These are phyloP conservation scores for human (Homo sapiens) DNA, from an alignment of 2,113 vertebrate species.

Conservation along the genomic window DNA sequence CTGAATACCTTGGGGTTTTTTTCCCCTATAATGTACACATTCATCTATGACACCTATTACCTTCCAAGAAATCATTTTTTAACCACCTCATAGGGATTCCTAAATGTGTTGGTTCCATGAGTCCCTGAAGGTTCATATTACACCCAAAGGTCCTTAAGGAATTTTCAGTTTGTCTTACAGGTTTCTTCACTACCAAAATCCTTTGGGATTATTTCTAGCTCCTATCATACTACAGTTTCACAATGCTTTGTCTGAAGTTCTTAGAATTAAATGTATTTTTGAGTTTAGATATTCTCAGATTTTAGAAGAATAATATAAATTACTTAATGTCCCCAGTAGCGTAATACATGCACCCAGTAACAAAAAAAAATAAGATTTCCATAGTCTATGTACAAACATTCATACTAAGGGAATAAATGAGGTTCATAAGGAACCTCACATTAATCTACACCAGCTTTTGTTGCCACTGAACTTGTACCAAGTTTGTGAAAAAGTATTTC, in stretches of 20 bases:
- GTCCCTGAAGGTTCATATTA: not conserved
- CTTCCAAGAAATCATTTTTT: constrained; percentile 33
- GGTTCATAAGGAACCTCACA: not conserved
- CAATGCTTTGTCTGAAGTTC: not conserved
- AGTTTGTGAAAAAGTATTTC: not conserved
- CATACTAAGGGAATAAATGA: not conserved
- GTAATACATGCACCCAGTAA: not conserved
- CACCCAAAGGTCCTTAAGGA: not conserved
- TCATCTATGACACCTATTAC: not conserved
- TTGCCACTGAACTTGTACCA: not conserved
- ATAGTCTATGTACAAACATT: not conserved
- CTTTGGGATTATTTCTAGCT: not conserved
- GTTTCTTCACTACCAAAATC: not conserved
- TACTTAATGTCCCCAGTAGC: not conserved
- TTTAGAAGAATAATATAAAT: constrained; percentile 36
- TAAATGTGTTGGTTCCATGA: not conserved
- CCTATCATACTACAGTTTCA: not conserved
- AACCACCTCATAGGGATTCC: constrained; percentile 1
- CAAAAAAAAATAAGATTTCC: not conserved
- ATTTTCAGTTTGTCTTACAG: not conserved
- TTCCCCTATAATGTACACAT: not conserved
- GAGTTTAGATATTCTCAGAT: constrained; percentile 9
- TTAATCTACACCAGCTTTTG: not conserved
- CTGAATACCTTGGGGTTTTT: not conserved
- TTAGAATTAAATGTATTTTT: not conserved